Evolutionary conservation across 2,797 vertebrate genomes (phyloP).

Genomic region (Enteromius radiatus): DNA sequence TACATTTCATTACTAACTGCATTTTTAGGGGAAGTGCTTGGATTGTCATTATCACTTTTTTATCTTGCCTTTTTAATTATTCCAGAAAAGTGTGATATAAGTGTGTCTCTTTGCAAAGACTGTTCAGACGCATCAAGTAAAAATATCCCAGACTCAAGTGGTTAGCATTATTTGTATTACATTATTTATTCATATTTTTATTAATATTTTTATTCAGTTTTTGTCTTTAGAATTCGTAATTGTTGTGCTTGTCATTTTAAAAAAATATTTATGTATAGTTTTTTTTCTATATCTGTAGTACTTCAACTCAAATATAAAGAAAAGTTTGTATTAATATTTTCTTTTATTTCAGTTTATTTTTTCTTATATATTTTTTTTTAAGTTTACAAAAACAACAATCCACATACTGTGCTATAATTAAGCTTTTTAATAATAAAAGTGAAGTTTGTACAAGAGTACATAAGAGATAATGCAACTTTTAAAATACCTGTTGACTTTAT

Average conservation of each 20-base stretch:
- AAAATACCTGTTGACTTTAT: background rate
- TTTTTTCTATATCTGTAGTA: background rate
- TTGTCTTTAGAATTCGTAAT: background rate
- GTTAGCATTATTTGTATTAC: background rate
- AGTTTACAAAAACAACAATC: too few species aligned
- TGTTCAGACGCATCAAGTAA: background rate
- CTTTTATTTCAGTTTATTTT: background rate
- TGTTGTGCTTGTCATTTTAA: background rate
- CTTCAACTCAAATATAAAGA: background rate
- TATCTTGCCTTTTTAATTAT: slow-evolving; percentile 6
- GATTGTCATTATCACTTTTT: background rate
- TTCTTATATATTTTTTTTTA: too few species aligned
- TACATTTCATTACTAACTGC: slow-evolving; percentile 32
- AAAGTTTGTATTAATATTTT: background rate
- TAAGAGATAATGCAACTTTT: background rate
- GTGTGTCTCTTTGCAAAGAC: background rate
- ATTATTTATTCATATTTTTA: background rate
- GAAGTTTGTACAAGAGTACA: too few species aligned
- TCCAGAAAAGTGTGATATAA: background rate
- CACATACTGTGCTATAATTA: background rate
- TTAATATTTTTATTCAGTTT: background rate
- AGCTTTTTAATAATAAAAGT: too few species aligned
- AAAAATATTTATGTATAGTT: too few species aligned
- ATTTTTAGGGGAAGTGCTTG: slow-evolving; percentile 7
- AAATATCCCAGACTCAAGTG: background rate